These are phyloP conservation scores for Podargus strigoides DNA, from an alignment of 2,797 vertebrate species.

Conservation along the genomic window DNA sequence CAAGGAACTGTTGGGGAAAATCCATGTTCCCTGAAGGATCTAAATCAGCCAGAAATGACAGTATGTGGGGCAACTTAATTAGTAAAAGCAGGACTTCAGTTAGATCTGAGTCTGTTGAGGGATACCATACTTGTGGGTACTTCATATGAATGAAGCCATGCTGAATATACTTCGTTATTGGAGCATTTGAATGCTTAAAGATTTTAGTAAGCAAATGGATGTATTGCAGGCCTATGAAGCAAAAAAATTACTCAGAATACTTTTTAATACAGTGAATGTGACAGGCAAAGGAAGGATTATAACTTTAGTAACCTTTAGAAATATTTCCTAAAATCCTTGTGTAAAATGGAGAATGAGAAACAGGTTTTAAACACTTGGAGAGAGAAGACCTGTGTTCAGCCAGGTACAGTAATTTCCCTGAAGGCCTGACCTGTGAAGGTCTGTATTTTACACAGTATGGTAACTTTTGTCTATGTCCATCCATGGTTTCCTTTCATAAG, in stretches of 20 bases:
- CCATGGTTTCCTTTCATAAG: background rate
- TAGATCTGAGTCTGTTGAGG: background rate
- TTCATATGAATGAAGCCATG: background rate
- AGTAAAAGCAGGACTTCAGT: background rate
- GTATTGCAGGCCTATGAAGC: background rate
- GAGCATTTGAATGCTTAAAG: background rate
- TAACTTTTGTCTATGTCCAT: background rate
- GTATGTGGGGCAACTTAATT: background rate
- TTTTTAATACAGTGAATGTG: background rate
- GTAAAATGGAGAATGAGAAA: background rate
- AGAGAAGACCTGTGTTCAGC: background rate
- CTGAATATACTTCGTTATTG: background rate
- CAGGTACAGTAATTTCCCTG: background rate
- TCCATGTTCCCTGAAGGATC: background rate
- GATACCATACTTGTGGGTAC: background rate
- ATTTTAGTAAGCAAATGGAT: background rate
- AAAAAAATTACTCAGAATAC: background rate
- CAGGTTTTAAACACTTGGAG: background rate
- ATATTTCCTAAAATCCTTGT: background rate
- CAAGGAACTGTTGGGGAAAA: constrained; percentile 1
- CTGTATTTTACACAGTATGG: background rate
- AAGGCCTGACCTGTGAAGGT: background rate
- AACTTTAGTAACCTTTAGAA: background rate
- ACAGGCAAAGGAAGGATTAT: background rate
- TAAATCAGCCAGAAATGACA: constrained; percentile 21